phyloP scores from a whole-genome alignment of 2,113 vertebrate species.

The Mobula hypostoma region DNA sequence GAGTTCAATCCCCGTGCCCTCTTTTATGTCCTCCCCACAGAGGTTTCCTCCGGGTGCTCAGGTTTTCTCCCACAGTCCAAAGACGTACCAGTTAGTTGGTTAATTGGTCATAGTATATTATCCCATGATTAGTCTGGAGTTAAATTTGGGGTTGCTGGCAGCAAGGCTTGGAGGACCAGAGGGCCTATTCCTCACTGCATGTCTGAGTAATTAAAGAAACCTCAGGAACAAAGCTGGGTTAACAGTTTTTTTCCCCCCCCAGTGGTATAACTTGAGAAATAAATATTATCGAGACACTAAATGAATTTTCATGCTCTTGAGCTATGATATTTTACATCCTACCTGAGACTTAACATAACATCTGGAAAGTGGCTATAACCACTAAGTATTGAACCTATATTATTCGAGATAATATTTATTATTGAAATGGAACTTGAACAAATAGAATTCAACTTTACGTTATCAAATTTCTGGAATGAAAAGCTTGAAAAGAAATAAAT shows the following conservation, averaged over 20 bases:
- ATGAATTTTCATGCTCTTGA: background rate
- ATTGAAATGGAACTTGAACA: background rate
- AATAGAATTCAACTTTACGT: background rate
- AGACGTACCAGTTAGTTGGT: too few relatives aligned
- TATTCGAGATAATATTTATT: background rate
- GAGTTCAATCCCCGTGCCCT: too few relatives aligned
- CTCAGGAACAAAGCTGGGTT: background rate
- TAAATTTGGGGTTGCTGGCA: too few relatives aligned
- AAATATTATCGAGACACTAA: background rate
- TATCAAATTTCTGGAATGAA: background rate
- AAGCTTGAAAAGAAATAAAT: background rate
- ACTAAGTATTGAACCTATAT: background rate
- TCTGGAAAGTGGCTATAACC: background rate
- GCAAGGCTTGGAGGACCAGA: too few relatives aligned
- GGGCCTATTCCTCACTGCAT: too few relatives aligned
- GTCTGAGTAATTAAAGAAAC: too few relatives aligned
- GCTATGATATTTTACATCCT: background rate
- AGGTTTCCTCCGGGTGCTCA: too few relatives aligned
- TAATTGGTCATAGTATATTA: too few relatives aligned
- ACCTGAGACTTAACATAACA: background rate
- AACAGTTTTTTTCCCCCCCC: background rate
- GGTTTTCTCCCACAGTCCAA: too few relatives aligned
- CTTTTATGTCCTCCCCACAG: too few relatives aligned
- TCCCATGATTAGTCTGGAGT: too few relatives aligned
- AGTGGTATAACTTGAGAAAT: background rate